These are phyloP conservation scores for Myzus persicae DNA, from an alignment of 1,140 invertebrate genomes.

Conservation along the genomic window DNA sequence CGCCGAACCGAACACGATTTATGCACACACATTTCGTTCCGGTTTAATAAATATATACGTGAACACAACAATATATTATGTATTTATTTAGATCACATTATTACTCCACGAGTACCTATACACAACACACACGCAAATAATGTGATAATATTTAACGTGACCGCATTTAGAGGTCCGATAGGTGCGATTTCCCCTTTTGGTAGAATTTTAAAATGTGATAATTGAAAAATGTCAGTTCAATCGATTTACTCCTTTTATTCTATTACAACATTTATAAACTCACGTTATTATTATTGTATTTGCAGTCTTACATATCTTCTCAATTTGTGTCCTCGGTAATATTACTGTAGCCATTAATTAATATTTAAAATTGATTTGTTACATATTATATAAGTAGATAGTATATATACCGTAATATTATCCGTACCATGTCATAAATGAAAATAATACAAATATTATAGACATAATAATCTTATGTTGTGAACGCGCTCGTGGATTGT, in stretches of 20 bases:
- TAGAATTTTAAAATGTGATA: neutral
- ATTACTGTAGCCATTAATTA: neutral
- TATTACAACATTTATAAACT: too few relatives aligned
- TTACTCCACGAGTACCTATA: neutral
- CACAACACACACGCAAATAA: neutral
- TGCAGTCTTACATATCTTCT: neutral
- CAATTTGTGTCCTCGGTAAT: neutral
- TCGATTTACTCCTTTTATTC: neutral
- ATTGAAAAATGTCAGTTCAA: neutral
- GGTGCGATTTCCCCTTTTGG: neutral
- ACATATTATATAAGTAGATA: too few relatives aligned
- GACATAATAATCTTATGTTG: too few relatives aligned
- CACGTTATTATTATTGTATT: neutral
- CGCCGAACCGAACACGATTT: constrained; percentile 37
- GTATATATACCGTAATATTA: too few relatives aligned
- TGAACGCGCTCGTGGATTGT: too few relatives aligned
- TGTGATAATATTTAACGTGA: neutral
- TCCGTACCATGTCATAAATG: too few relatives aligned
- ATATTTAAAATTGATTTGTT: neutral
- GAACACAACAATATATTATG: neutral
- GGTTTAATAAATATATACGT: neutral
- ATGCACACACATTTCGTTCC: neutral
- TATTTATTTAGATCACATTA: neutral
- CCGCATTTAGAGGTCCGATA: neutral
- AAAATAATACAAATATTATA: too few relatives aligned